Percentiles rank a stretch among this genome's conserved stretches.
These are phyloP conservation scores for Typhlichthys subterraneus DNA, from an alignment of 2,797 vertebrate genomes.

Conservation along the genomic window DNA sequence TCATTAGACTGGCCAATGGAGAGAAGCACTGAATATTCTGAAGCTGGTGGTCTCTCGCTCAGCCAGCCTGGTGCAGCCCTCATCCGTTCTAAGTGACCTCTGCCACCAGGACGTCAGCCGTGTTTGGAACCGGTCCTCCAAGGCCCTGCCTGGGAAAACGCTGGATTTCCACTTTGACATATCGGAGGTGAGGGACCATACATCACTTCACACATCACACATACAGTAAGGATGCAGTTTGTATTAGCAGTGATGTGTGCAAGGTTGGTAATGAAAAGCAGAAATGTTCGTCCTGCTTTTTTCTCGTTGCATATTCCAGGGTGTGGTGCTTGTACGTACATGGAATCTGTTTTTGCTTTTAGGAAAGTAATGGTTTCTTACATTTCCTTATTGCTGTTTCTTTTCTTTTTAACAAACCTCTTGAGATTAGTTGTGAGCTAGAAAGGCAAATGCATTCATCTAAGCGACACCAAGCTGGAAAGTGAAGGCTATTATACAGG, in stretches of 20 bases:
- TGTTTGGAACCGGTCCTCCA: conserved; percentile 88
- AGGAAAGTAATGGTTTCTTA: conserved; percentile 56
- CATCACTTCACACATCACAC: neutral
- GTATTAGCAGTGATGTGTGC: conserved; percentile 4
- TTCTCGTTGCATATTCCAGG: conserved; percentile 52
- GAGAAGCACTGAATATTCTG: conserved; percentile 89
- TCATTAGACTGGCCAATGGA: conserved; percentile 88
- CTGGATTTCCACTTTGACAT: conserved; percentile 94
- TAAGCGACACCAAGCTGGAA: conserved; percentile 41
- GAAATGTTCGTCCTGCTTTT: conserved; percentile 20
- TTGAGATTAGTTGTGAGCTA: conserved; percentile 55
- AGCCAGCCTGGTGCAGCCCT: conserved; percentile 88
- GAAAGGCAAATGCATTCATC: conserved; percentile 63
- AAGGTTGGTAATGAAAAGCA: conserved; percentile 13
- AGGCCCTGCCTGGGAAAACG: conserved; percentile 92
- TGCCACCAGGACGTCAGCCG: conserved; percentile 87
- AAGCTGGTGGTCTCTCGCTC: conserved; percentile 92
- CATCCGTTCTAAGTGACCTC: conserved; percentile 83
- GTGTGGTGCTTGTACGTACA: conserved; percentile 51
- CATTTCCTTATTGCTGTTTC: conserved; percentile 44
- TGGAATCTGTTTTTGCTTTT: conserved; percentile 40
- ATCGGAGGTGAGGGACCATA: conserved; percentile 81
- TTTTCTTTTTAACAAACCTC: conserved; percentile 40
- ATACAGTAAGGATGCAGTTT: neutral
- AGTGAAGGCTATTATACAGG: conserved; percentile 50